Base-by-base conservation (phyloP, 1,140 invertebrate genomes). In the Nilaparvata lugens region DNA sequence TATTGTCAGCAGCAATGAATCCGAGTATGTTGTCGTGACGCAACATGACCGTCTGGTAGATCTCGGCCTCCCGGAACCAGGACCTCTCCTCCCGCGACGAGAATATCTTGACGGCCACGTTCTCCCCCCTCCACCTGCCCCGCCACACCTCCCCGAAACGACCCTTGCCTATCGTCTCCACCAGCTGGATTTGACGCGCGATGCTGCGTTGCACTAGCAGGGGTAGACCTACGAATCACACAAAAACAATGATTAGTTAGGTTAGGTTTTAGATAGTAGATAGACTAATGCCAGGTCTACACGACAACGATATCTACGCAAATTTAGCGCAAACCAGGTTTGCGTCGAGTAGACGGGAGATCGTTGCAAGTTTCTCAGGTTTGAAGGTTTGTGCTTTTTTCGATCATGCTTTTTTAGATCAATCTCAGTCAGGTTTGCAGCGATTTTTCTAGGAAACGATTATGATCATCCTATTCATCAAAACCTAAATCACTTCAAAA, bases 101-200 rank as follows among this genome's bases (percentile, higher is more conserved):
- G 72, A 95, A 95, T 64, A 94, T 93, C 71, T 95, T 95, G 0
- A 95, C 91, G 53, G 93, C 93, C 6, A 95, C 89, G 74, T 80
- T 85, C 71, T 94, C 91, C 9, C 89, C 89, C 63, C 90, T 83
- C 88, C 89, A 95, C 38, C 85, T 75, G 6, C 89, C 92, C 53
- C 85, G 77, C 89, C 91, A 95, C 1, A 95, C 91, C 74, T 95
- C 90, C 0, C 91, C 90, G 70, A 88, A 92, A 55, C 90, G 81
- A 3, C 91, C 90, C 70, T 88, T 89, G 2, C 91, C 91, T 62
- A 96, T 89, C 66, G 86, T 85, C 62, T 90, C 86, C 1, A 81
- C 75, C 9, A 91, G 73, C 1, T 83, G 81, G 23, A 89, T 85
- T 72, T 87, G 84, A 66, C 89, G 87, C 1, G 88, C 88, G 57